phyloP scores from a whole-genome alignment of 2,888 invertebrate genomes.

The Troides aeacus region DNA sequence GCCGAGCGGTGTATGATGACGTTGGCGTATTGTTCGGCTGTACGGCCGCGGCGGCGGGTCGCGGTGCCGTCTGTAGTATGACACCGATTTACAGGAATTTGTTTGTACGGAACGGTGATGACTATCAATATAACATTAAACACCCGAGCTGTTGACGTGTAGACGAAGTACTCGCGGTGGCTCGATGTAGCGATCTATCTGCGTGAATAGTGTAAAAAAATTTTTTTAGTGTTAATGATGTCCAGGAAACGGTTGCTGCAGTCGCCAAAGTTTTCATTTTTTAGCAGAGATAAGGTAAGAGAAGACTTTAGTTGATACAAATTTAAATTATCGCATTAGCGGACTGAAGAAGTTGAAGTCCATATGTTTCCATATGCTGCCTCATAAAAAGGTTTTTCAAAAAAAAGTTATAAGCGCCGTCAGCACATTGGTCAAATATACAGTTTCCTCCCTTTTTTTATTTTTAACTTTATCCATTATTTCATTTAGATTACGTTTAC shows the following conservation, averaged over 20 bases:
- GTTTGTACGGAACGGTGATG: constrained; percentile 25
- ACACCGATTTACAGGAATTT: constrained; percentile 26
- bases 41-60: background rate
- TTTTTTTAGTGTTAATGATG: constrained; percentile 3
- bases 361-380: too few relatives aligned
- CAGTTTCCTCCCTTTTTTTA: too few relatives aligned
- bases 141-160: constrained; percentile 3
- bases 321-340: background rate
- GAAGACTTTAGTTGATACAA: background rate
- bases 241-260: constrained; percentile 29
- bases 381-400: too few relatives aligned
- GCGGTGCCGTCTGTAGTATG: constrained; percentile 14
- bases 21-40: constrained; percentile 16
- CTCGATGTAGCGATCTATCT: constrained; percentile 4
- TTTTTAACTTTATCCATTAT: too few relatives aligned
- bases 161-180: background rate
- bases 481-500: too few relatives aligned
- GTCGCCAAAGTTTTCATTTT: constrained; percentile 29
- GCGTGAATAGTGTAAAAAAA: background rate
- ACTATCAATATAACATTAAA: constrained; percentile 19
- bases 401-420: too few relatives aligned
- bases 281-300: constrained; percentile 25
- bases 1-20: constrained; percentile 27
- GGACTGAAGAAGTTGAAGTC: too few relatives aligned
- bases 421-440: too few relatives aligned